Base-by-base conservation (phyloP, 2,888 invertebrate genomes). In the Caenorhabditis wallacei region DNA sequence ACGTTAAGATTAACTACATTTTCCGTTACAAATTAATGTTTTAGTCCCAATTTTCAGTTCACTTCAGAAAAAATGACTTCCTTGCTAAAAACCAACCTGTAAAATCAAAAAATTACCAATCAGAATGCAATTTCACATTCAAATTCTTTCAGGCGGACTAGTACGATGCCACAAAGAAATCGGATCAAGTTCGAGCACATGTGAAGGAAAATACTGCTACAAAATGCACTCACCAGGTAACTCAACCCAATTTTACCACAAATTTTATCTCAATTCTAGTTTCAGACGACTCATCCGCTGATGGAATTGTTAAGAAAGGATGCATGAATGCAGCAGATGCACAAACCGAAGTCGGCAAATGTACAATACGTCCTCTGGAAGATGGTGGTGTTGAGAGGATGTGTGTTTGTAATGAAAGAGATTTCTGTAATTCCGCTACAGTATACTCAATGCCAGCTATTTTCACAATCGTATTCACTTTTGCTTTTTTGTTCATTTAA, bases 261-360 rank as follows among this genome's bases (percentile, higher is more conserved):
- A 57, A 11, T 43, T 13, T 43, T 13, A 43, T 11, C 8, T 22
- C 48, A 13, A 24, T 11, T 51, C 43, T 35, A 48, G 30, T 75
- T 75, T 68, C 69, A 69, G 78, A 78, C 46, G 78, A 78, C 26
- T 22, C 78, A 10, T 56, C 61, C 8, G 40, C 18, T 22, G 56
- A 51, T 37, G 69, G 61, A 30, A 71, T 78, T 10, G 74, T 79
- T 11, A 82, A 82, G 18, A 82, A 79, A 61, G 79, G 82, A 37
- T 82, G 82, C 16, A 54, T 74, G 63, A 82, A 82, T 63, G 79
- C 51, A 2, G 63, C 79, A 2, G 82, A 82, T 64, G 78, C 74
- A 5, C 79, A 70, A 35, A 76, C 72, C 11, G 59, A 74, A 53
- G 82, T 82, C 20, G 82, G 80, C 20, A 66, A 79, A 64, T 84